Base-by-base conservation (phyloP, 2,113 vertebrate genomes). In the Campylomormyrus tamandua region DNA sequence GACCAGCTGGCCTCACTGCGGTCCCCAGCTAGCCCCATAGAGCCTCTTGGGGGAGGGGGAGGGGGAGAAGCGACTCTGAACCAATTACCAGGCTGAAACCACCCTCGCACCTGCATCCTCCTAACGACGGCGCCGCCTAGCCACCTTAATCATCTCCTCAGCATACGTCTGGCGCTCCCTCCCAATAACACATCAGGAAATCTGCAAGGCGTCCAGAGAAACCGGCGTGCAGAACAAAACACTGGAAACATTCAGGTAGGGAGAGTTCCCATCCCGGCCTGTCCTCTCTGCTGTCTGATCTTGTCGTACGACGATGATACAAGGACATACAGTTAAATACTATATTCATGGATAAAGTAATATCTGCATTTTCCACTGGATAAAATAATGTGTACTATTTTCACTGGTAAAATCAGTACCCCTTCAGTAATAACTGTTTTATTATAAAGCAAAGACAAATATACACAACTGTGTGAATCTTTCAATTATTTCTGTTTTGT, bases 51-150 rank as follows among this genome's bases (percentile, higher is more conserved):
- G 11, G 49, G 49, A 11, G 10, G 49, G 10, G 49, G 48, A 0
- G 11, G 48, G 2, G 48, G 35, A 27, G 62, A 50, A 91, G 49
- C 39, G n/a, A 58, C 86, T 88, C 87, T 10, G 52, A 89, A 87
- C 35, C 87, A 92, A 90, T 91, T 91, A 91, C 89, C 90, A 53
- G 89, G 39, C 56, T 24, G 42, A 21, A 74, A 27, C 50, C 87
- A 83, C 88, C 52, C 62, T 58, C 49, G 62, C 85, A 90, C 90
- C 89, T 90, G 90, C 90, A 91, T 84, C 86, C 83, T 90, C 90
- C 87, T 53, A 58, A n/a, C 83, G 77, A 11, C 58, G 6, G 50
- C n/a, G 88, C 87, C 89, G 58, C 48, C 48, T 17, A 84, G 62
- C 19, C 83, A 50, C 88, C 48, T 88, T 48, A 52, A 88, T 89